phyloP scores from a whole-genome alignment of 2,113 vertebrate genomes.

The Cololabis saira region DNA sequence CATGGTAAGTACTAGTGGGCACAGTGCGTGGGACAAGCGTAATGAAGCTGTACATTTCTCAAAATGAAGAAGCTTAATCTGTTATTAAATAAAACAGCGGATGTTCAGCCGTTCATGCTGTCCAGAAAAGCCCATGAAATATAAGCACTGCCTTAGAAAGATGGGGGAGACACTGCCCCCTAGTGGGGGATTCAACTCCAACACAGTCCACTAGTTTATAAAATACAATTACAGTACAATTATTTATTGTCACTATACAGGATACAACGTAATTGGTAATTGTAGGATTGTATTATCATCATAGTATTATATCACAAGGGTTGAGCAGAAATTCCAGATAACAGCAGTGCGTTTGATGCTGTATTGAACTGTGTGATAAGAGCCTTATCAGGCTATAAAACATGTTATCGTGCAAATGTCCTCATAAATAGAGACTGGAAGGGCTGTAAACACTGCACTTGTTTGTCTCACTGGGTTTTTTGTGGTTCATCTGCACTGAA shows the following conservation, averaged over 20 bases:
- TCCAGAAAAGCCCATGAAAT: too few relatives aligned
- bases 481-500: neutral
- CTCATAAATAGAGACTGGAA: too few relatives aligned
- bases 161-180: conserved; percentile 52
- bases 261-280: too few relatives aligned
- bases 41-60: neutral
- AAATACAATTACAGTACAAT: neutral
- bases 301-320: too few relatives aligned
- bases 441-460: too few relatives aligned
- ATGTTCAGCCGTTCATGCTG: neutral
- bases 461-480: neutral
- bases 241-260: too few relatives aligned
- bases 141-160: too few relatives aligned
- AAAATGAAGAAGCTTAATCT: neutral
- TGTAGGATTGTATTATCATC: too few relatives aligned
- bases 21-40: too few relatives aligned
- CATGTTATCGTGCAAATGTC: too few relatives aligned
- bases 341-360: neutral
- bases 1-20: conserved; percentile 81
- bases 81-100: neutral
- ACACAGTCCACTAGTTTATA: neutral
- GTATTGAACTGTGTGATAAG: neutral
- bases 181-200: conserved; percentile 26
- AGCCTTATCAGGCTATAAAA: neutral
- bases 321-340: neutral